phyloP scores from a whole-genome alignment of 2,797 vertebrate genomes.

The Scarus forsteni region DNA sequence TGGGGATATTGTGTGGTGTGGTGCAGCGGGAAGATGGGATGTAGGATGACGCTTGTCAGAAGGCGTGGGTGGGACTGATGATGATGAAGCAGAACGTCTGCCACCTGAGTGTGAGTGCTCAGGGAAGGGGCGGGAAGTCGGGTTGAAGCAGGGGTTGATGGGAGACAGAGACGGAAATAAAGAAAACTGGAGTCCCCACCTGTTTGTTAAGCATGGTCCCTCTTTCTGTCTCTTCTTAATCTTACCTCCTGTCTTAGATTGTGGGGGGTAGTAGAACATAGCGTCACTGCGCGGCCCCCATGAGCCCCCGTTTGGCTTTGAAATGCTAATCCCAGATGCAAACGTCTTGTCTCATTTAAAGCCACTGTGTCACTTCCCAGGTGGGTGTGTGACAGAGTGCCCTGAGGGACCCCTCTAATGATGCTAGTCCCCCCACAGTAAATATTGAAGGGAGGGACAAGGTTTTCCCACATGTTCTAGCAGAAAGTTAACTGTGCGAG shows the following conservation, averaged over 20 bases:
- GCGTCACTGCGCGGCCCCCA: conserved; percentile 57
- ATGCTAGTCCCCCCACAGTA: conserved; percentile 70
- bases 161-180: conserved; percentile 52
- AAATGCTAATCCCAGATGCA: conserved; percentile 82
- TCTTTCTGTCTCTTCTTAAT: conserved; percentile 66
- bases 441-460: conserved; percentile 76
- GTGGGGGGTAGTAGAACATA: conserved; percentile 31
- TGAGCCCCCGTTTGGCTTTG: conserved; percentile 77
- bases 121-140: conserved; percentile 38
- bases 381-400: conserved; percentile 79
- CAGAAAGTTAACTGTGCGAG: conserved; percentile 71
- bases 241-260: conserved; percentile 63
- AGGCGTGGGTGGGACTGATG: conserved; percentile 52
- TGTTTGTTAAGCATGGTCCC: conserved; percentile 63
- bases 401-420: conserved; percentile 78
- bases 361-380: conserved; percentile 81
- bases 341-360: conserved; percentile 85
- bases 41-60: conserved; percentile 60
- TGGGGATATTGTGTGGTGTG: conserved; percentile 43
- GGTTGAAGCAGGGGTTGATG: conserved; percentile 40
- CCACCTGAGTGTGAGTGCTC: conserved; percentile 54
- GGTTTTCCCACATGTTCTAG: conserved; percentile 66
- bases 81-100: conserved; percentile 67
- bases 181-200: conserved; percentile 67
- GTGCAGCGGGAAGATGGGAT: conserved; percentile 10